Evolutionary conservation across 92 coral and sea anemone species (phyloP).

Genomic region (Metridium senile): DNA sequence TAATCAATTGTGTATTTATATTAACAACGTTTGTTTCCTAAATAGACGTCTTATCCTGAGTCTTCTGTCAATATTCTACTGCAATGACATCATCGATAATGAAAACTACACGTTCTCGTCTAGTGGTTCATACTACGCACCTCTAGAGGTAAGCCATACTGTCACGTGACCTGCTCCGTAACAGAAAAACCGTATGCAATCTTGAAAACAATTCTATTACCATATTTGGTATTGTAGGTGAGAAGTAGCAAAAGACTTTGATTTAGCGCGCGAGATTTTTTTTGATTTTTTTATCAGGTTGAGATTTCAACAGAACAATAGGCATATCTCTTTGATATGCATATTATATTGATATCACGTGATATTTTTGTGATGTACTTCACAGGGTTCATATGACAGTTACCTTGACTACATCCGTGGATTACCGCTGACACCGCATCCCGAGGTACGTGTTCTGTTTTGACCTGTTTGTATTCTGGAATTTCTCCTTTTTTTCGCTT

Average conservation of each 20-base stretch:
- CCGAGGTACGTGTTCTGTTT: constrained; percentile 65
- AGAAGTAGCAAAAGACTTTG: too few species aligned
- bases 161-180: constrained; percentile 16
- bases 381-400: constrained; percentile 88
- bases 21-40: too few species aligned
- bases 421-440: constrained; percentile 85
- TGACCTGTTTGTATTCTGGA: not conserved
- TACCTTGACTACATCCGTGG: constrained; percentile 88
- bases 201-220: too few species aligned
- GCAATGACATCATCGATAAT: constrained; percentile 64
- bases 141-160: constrained; percentile 75
- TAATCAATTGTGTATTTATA: too few species aligned
- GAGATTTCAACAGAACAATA: too few species aligned
- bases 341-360: not conserved
- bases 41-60: constrained; percentile 90
- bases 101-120: constrained; percentile 80
- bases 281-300: too few species aligned
- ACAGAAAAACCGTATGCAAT: too few species aligned
- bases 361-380: not conserved
- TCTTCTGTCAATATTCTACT: constrained; percentile 90
- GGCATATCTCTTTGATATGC: too few species aligned
- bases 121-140: constrained; percentile 85
- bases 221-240: too few species aligned
- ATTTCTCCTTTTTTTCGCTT: too few species aligned
- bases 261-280: too few species aligned